These are phyloP conservation scores for Metopolophium dirhodum DNA, from an alignment of 1,140 invertebrate genomes.

Conservation along the genomic window DNA sequence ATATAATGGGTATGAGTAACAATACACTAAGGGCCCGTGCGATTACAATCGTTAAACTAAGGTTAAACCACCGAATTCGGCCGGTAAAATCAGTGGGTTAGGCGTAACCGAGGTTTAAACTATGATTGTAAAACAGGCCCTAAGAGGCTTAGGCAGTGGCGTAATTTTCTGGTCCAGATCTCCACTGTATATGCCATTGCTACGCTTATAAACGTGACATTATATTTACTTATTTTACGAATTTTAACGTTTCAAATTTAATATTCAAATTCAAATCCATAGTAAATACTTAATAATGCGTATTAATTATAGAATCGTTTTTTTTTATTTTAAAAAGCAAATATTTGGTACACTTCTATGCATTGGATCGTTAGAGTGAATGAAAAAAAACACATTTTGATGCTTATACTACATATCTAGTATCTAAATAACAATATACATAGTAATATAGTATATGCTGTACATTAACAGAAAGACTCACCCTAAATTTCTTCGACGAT, in stretches of 20 bases:
- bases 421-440: no score
- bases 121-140: no score
- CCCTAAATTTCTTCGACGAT: slow-evolving; percentile 60
- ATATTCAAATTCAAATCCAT: neutral
- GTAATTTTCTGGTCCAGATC: no score
- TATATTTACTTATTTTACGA: neutral
- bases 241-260: neutral
- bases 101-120: no score
- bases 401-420: neutral
- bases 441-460: neutral
- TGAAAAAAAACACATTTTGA: neutral
- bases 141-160: no score
- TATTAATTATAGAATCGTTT: neutral
- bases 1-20: neutral
- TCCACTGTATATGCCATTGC: neutral
- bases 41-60: no score
- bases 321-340: neutral
- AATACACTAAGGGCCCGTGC: neutral
- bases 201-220: neutral
- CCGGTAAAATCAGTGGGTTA: no score
- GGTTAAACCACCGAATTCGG: no score
- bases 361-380: neutral
- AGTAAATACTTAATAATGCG: no score
- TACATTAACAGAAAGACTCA: neutral
- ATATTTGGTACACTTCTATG: no score